Conservation (phyloP, 2,888 invertebrate species). For the Toxonevra muliebris region DNA sequence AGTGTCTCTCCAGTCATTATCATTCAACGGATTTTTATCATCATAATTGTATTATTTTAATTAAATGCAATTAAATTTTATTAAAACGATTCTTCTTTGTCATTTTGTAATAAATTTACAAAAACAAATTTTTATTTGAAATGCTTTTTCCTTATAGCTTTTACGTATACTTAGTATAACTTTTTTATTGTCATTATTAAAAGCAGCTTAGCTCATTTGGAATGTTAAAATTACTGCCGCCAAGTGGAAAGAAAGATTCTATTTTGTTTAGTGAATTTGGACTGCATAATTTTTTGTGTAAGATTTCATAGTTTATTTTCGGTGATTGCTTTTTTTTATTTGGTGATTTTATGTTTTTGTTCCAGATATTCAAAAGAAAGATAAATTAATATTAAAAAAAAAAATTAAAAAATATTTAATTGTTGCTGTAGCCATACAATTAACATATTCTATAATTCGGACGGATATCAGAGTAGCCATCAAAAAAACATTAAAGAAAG, state of each 20-base stretch:
- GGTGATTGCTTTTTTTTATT: neutral
- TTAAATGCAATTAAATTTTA: too few relatives aligned
- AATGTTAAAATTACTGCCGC: too few relatives aligned
- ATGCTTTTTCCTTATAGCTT: too few relatives aligned
- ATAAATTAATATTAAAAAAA: neutral
- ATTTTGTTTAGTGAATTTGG: conserved; percentile 12
- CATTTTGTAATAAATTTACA: too few relatives aligned
- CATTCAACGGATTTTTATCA: conserved; percentile 45
- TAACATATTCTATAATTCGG: conserved; percentile 28
- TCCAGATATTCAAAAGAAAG: neutral
- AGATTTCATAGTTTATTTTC: neutral
- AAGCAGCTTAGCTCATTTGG: too few relatives aligned
- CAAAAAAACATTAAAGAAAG: neutral
- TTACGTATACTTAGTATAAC: too few relatives aligned
- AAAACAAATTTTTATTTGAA: too few relatives aligned
- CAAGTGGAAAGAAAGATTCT: too few relatives aligned
- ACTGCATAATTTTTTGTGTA: conserved; percentile 14
- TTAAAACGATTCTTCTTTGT: too few relatives aligned
- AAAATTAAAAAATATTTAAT: neutral
- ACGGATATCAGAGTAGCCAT: neutral
- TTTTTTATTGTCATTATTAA: too few relatives aligned
- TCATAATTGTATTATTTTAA: conserved; percentile 2
- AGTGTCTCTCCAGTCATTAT: conserved; percentile 65
- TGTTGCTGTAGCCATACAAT: conserved; percentile 58
- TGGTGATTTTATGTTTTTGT: neutral